These are phyloP conservation scores for Oryctes rhinoceros DNA, from an alignment of 1,140 invertebrate genomes.

Conservation along the genomic window DNA sequence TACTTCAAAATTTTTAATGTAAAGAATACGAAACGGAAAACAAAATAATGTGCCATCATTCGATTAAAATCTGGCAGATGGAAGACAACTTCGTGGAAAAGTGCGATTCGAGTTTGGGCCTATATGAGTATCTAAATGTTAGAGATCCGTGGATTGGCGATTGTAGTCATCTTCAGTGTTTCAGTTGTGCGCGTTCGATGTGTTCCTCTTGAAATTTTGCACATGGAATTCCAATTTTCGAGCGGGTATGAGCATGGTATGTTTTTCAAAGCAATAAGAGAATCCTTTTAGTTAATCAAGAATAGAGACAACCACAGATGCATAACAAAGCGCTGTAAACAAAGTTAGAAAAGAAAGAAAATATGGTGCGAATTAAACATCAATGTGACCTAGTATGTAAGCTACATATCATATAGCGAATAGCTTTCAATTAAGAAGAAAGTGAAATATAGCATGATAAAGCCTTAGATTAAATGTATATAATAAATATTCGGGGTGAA, in stretches of 20 bases:
- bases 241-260: constrained; percentile 29
- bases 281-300: not conserved
- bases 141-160: not conserved
- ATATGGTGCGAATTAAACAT: not conserved
- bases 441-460: no score
- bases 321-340: not conserved
- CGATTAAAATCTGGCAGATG: not conserved
- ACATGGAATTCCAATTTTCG: constrained; percentile 33
- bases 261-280: not conserved
- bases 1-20: not conserved
- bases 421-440: no score
- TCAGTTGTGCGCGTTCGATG: not conserved
- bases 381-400: not conserved
- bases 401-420: no score
- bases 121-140: not conserved
- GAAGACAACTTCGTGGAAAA: not conserved
- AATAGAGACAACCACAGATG: not conserved
- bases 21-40: not conserved
- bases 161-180: not conserved
- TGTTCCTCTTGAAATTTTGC: constrained; percentile 26
- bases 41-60: not conserved
- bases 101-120: constrained; percentile 3
- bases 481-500: no score
- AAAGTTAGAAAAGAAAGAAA: constrained; percentile 18
- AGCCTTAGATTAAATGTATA: no score